Conservation (phyloP, 2,888 invertebrate species). For the Philonicus albiceps region DNA sequence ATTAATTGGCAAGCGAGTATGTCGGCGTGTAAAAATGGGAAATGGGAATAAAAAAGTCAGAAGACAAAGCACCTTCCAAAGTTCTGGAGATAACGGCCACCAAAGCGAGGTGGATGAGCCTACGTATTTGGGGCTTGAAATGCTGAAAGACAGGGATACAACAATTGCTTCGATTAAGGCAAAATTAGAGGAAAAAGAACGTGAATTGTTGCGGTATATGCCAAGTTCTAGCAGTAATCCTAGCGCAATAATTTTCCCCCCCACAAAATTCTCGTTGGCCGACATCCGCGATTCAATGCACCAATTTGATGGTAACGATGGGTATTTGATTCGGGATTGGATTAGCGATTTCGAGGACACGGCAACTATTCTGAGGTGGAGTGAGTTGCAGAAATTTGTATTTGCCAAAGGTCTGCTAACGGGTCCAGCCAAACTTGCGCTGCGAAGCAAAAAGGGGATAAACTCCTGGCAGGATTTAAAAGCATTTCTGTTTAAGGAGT, state of each 20-base stretch:
- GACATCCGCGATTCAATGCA: constrained; percentile 14
- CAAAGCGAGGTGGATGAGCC: no score
- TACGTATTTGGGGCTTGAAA: no score
- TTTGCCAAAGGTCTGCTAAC: background rate
- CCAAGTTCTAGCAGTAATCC: no score
- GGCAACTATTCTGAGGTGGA: background rate
- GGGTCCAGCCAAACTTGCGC: background rate
- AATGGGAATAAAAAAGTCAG: background rate
- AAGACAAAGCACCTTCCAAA: no score
- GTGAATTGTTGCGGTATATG: no score
- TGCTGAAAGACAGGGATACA: no score
- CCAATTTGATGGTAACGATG: background rate
- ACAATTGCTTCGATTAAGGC: no score
- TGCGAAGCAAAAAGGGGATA: constrained; percentile 7
- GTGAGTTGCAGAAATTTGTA: constrained; percentile 33
- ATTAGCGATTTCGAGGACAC: constrained; percentile 8
- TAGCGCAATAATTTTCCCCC: no score
- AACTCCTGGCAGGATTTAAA: constrained; percentile 27
- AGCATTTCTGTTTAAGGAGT: constrained; percentile 29
- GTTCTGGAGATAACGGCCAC: no score
- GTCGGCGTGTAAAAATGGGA: no score
- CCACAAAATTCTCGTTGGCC: background rate
- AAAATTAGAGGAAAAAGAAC: no score
- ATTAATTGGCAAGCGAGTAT: no score
- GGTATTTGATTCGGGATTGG: background rate